phyloP scores from a whole-genome alignment of 2,113 vertebrate genomes.

The Ramphastos sulfuratus region DNA sequence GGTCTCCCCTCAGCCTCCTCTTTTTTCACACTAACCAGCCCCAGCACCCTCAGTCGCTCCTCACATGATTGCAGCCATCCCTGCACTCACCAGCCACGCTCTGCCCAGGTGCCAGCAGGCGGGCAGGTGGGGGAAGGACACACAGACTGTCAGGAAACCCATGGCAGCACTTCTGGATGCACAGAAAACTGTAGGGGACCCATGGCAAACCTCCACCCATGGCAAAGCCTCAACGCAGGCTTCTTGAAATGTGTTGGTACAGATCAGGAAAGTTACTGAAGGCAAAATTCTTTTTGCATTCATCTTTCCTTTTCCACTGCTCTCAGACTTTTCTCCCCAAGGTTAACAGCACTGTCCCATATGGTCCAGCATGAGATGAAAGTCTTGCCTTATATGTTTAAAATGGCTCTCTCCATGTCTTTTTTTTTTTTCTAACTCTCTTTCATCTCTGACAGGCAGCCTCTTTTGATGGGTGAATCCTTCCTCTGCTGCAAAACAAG shows the following conservation, averaged over 20 bases:
- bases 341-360: slow-evolving; percentile 58
- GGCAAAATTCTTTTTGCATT: neutral
- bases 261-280: slow-evolving; percentile 53
- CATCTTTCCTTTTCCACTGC: neutral
- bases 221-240: neutral
- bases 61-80: neutral
- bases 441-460: slow-evolving; percentile 65
- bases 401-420: slow-evolving; percentile 49
- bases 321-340: slow-evolving; percentile 8
- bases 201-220: neutral
- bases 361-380: slow-evolving; percentile 59
- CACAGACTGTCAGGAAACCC: neutral
- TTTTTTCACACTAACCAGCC: too few species aligned
- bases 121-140: neutral
- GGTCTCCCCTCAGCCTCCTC: too few species aligned
- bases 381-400: slow-evolving; percentile 63
- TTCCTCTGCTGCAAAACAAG: neutral
- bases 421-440: neutral
- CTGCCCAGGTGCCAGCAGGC: neutral
- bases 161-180: neutral
- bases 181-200: neutral
- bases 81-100: neutral
- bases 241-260: neutral
- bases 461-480: slow-evolving; percentile 51
- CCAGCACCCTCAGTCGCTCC: too few species aligned